These are phyloP conservation scores for Gari tellinella DNA, from an alignment of 2,888 invertebrate species.

Conservation along the genomic window DNA sequence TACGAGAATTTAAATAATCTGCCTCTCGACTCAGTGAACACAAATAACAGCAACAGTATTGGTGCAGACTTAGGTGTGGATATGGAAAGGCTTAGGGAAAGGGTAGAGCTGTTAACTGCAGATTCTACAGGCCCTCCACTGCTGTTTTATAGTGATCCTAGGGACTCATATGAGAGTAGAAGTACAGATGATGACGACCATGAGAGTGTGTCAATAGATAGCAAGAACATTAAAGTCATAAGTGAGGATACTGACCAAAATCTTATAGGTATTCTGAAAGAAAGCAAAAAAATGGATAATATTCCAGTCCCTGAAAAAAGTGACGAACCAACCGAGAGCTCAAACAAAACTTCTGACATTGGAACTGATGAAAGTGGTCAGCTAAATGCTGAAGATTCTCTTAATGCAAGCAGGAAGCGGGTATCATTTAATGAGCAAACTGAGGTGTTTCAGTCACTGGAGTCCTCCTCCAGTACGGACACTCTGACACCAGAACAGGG, in stretches of 20 bases:
- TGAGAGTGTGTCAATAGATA: background rate
- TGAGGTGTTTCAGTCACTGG: slow-evolving; percentile 60
- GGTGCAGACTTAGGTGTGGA: slow-evolving; percentile 33
- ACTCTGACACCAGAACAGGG: slow-evolving; percentile 64
- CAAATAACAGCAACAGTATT: slow-evolving; percentile 7
- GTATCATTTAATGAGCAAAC: slow-evolving; percentile 71
- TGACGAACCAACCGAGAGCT: slow-evolving; percentile 37
- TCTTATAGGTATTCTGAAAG: slow-evolving; percentile 54
- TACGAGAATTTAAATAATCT: slow-evolving; percentile 50
- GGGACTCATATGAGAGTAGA: no score
- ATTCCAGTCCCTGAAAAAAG: slow-evolving; percentile 39
- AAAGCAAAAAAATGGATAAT: slow-evolving; percentile 40
- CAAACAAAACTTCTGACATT: slow-evolving; percentile 6
- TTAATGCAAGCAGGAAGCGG: slow-evolving; percentile 48
- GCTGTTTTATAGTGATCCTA: no score
- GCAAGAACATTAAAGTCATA: slow-evolving; percentile 10
- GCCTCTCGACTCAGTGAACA: slow-evolving; percentile 24
- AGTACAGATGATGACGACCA: background rate
- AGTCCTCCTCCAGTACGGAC: slow-evolving; percentile 58
- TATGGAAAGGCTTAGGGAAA: slow-evolving; percentile 37
- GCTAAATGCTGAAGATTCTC: slow-evolving; percentile 11
- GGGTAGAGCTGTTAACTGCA: slow-evolving; percentile 24
- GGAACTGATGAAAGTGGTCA: slow-evolving; percentile 22
- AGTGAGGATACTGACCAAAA: slow-evolving; percentile 33
- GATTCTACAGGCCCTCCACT: background rate